phyloP scores from a whole-genome alignment of 37 sponge, comb jelly and placozoan genomes.

The Beroe forskalii region DNA sequence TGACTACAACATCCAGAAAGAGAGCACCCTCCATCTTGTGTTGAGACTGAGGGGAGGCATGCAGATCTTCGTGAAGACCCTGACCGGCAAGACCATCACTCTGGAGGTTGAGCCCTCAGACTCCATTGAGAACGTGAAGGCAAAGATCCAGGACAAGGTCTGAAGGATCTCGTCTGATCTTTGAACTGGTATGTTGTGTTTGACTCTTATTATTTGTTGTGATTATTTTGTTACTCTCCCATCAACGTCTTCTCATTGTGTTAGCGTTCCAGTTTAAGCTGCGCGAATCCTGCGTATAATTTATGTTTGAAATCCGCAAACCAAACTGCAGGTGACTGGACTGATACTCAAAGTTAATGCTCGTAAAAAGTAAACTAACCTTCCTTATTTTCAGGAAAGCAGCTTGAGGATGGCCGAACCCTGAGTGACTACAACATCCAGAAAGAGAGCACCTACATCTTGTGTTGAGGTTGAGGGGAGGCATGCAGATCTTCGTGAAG shows the following conservation, averaged over 20 bases:
- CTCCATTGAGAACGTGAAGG: constrained; percentile 72
- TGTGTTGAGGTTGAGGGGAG: constrained; percentile 67
- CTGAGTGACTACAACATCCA: constrained; percentile 74
- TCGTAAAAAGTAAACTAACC: too few species aligned
- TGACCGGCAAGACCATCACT: constrained; percentile 71
- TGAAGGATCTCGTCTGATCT: too few species aligned
- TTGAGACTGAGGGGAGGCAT: constrained; percentile 69
- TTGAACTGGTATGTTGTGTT: too few species aligned
- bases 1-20: constrained; percentile 73
- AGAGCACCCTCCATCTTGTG: constrained; percentile 69
- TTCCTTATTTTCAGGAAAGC: constrained; percentile 61
- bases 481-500: constrained; percentile 73
- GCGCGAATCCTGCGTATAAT: too few species aligned
- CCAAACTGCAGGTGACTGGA: too few species aligned
- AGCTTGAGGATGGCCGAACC: constrained; percentile 70
- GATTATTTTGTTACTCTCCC: too few species aligned
- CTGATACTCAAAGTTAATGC: too few species aligned
- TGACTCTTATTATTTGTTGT: too few species aligned
- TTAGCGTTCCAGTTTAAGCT: too few species aligned
- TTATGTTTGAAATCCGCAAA: too few species aligned
- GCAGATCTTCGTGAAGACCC: constrained; percentile 73
- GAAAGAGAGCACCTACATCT: constrained; percentile 70
- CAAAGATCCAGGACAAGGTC: constrained; percentile 71
- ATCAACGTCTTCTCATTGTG: too few species aligned
- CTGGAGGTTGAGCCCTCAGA: constrained; percentile 69